phyloP scores from a whole-genome alignment of 1,140 invertebrate species.

The Pygmarrhopalites habei region DNA sequence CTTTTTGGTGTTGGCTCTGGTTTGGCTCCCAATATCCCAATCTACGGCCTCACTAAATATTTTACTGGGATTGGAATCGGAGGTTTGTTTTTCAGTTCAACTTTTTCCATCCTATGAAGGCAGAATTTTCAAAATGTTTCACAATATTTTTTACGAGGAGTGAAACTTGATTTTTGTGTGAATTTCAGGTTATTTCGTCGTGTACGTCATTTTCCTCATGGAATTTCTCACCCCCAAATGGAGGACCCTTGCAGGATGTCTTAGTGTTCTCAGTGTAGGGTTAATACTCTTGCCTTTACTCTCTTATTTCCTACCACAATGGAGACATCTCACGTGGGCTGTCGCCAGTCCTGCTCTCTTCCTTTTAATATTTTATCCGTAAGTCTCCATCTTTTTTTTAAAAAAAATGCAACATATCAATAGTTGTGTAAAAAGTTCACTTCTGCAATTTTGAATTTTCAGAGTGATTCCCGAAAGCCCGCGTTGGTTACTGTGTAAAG shows the following conservation, averaged over 20 bases:
- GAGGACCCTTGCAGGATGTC: constrained; percentile 27
- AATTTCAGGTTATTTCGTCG: constrained; percentile 24
- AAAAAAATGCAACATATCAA: neutral
- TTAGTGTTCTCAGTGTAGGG: constrained; percentile 26
- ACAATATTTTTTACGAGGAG: no score
- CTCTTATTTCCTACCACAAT: constrained; percentile 17
- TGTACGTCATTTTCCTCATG: constrained; percentile 33
- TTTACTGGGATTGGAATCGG: constrained; percentile 24
- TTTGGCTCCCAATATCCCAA: constrained; percentile 12
- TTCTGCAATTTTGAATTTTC: no score
- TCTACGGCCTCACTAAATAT: constrained; percentile 19
- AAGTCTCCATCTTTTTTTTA: neutral
- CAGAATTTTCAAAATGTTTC: no score
- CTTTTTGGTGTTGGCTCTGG: constrained; percentile 18
- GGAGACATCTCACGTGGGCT: constrained; percentile 15
- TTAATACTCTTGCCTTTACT: constrained; percentile 23
- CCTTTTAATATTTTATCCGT: constrained; percentile 15
- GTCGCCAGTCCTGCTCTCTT: constrained; percentile 1
- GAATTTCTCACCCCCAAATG: constrained; percentile 31
- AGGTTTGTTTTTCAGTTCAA: no score
- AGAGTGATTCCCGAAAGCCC: constrained; percentile 14
- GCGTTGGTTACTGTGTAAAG: constrained; percentile 22
- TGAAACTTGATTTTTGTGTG: neutral
- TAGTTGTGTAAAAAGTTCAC: neutral
- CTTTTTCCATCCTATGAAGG: neutral